Percentiles rank a stretch among this genome's conserved stretches.
phyloP scores from a whole-genome alignment of 2,797 vertebrate genomes.

The Sebastes taczanowskii region DNA sequence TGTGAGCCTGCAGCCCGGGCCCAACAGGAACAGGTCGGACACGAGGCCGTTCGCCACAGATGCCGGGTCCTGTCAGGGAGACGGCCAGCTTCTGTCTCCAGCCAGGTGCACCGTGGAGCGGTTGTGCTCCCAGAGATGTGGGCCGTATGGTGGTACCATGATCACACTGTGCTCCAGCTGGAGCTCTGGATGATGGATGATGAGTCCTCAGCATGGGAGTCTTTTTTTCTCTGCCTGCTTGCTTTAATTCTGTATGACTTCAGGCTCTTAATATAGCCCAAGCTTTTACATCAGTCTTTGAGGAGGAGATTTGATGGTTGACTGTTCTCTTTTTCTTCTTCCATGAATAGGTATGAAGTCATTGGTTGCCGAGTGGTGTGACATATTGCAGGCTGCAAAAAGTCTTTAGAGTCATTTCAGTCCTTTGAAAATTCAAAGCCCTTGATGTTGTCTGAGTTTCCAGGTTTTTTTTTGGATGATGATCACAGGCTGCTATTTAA shows the following conservation, averaged over 20 bases:
- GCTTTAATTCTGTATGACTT: conserved; percentile 58
- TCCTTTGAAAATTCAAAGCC: conserved; percentile 5
- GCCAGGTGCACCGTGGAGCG: conserved; percentile 42
- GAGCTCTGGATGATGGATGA: conserved; percentile 61
- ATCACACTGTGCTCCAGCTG: conserved; percentile 56
- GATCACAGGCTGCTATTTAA: conserved; percentile 23
- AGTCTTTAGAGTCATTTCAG: conserved; percentile 8
- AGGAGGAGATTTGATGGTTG: neutral
- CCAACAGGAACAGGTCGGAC: conserved; percentile 4
- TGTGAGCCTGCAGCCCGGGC: neutral
- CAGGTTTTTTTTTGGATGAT: neutral
- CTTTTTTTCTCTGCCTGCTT: conserved; percentile 38
- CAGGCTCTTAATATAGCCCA: conserved; percentile 53
- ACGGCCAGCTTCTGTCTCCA: conserved; percentile 28
- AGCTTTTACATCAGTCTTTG: conserved; percentile 13
- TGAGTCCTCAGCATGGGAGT: conserved; percentile 38
- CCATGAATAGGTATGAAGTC: conserved; percentile 22
- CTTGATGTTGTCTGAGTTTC: neutral
- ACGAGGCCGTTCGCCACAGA: conserved; percentile 15
- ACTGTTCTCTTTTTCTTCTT: neutral
- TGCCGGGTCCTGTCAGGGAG: conserved; percentile 11
- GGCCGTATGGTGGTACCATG: conserved; percentile 39
- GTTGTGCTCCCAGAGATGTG: conserved; percentile 30
- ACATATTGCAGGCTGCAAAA: neutral
- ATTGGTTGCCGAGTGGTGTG: conserved; percentile 2